Conservation (phyloP, 2,797 vertebrate genomes). For the Sus cebifrons region DNA sequence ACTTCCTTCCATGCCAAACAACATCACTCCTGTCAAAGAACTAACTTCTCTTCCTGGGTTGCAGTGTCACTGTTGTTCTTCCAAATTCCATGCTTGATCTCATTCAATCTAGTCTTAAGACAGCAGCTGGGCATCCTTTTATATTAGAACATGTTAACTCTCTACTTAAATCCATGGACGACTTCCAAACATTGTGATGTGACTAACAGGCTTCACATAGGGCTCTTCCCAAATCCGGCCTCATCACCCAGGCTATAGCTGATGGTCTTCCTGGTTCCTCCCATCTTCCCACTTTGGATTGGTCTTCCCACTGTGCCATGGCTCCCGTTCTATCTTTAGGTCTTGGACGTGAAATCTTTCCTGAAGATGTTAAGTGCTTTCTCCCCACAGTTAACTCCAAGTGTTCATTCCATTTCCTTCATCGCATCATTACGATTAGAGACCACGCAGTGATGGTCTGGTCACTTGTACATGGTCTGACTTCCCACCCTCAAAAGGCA, state of each 20-base stretch:
- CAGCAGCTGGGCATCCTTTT: background rate
- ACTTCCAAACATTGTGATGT: background rate
- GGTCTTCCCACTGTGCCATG: background rate
- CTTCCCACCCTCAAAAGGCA: background rate
- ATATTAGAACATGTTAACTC: background rate
- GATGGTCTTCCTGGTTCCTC: too few relatives aligned
- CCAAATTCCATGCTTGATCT: background rate
- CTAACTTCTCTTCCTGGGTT: background rate
- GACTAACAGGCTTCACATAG: background rate
- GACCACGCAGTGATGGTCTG: accelerated
- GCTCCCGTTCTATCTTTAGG: background rate
- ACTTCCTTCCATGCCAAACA: too few relatives aligned
- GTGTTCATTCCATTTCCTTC: background rate
- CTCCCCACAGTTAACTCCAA: background rate
- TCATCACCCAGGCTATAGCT: accelerated
- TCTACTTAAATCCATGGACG: background rate
- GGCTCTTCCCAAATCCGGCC: too few relatives aligned
- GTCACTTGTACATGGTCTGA: background rate
- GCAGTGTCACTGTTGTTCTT: background rate
- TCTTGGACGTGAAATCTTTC: background rate
- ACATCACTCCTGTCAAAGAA: background rate
- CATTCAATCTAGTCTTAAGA: background rate
- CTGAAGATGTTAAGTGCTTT: too few relatives aligned
- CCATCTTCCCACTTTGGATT: accelerated
- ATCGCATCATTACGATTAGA: background rate